phyloP scores from a whole-genome alignment of 2,797 vertebrate species.

The Pampus argenteus region DNA sequence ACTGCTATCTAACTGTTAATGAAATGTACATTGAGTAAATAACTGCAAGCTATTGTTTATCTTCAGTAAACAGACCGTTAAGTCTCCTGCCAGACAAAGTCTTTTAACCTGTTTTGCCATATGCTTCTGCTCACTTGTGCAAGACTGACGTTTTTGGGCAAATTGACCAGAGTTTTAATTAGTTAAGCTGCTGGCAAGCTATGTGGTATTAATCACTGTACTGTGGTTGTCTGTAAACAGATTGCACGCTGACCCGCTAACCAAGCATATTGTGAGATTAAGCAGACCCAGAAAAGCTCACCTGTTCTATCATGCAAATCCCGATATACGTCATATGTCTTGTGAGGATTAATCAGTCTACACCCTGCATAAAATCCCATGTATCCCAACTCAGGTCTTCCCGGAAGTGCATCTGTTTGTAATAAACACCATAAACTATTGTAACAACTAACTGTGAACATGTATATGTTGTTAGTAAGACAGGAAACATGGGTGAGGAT shows the following conservation, averaged over 20 bases:
- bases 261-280: slow-evolving; percentile 74
- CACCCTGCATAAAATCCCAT: slow-evolving; percentile 18
- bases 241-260: slow-evolving; percentile 69
- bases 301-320: slow-evolving; percentile 65
- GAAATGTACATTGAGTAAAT: background rate
- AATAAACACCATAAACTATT: background rate
- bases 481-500: background rate
- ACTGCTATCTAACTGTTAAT: background rate
- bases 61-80: slow-evolving; percentile 30
- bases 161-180: slow-evolving; percentile 46
- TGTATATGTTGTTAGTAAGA: background rate
- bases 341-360: slow-evolving; percentile 40
- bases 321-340: slow-evolving; percentile 37
- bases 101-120: slow-evolving; percentile 50
- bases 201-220: slow-evolving; percentile 53
- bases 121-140: slow-evolving; percentile 40
- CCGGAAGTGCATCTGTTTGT: slow-evolving; percentile 6
- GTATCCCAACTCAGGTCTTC: background rate
- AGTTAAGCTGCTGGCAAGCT: slow-evolving; percentile 52
- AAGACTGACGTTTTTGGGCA: slow-evolving; percentile 40
- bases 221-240: slow-evolving; percentile 49
- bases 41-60: background rate
- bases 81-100: slow-evolving; percentile 35
- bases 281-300: slow-evolving; percentile 60
- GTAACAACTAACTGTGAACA: background rate